phyloP scores from a whole-genome alignment of 2,888 invertebrate genomes.

The Netelia fuscicornis region DNA sequence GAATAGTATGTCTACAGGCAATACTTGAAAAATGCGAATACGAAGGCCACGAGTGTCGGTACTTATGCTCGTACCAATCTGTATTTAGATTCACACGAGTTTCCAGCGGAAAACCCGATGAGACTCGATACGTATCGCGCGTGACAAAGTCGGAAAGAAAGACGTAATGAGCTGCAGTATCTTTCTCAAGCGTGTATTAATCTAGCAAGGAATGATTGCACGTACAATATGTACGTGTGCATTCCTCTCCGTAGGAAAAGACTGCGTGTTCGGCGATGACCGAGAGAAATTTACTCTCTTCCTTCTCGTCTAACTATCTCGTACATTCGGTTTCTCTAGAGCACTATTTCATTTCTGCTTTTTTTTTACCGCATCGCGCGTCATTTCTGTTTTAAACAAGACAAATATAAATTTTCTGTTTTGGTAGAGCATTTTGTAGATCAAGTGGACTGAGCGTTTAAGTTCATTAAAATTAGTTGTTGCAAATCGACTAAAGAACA shows the following conservation, averaged over 20 bases:
- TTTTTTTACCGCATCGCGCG: too few relatives aligned
- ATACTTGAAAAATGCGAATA: conserved; percentile 20
- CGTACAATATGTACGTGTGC: neutral
- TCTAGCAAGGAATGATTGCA: conserved; percentile 25
- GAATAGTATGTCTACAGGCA: neutral
- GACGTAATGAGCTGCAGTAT: conserved; percentile 64
- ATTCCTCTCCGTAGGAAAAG: neutral
- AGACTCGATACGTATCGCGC: conserved; percentile 52
- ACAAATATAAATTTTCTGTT: too few relatives aligned
- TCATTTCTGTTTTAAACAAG: too few relatives aligned
- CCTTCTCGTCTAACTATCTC: conserved; percentile 9
- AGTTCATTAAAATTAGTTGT: too few relatives aligned
- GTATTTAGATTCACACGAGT: conserved; percentile 12
- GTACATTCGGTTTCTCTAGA: neutral
- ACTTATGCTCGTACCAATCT: conserved; percentile 8
- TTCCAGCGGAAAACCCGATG: conserved; percentile 2
- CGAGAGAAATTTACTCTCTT: conserved; percentile 9
- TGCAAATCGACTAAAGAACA: too few relatives aligned
- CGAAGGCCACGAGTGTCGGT: neutral
- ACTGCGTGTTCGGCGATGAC: conserved; percentile 7
- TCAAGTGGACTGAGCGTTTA: too few relatives aligned
- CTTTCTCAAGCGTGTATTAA: conserved; percentile 32
- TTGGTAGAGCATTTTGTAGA: too few relatives aligned
- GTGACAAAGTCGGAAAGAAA: conserved; percentile 71
- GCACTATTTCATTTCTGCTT: neutral